Conservation (phyloP, 2,888 invertebrate genomes). For the Lysandra coridon region DNA sequence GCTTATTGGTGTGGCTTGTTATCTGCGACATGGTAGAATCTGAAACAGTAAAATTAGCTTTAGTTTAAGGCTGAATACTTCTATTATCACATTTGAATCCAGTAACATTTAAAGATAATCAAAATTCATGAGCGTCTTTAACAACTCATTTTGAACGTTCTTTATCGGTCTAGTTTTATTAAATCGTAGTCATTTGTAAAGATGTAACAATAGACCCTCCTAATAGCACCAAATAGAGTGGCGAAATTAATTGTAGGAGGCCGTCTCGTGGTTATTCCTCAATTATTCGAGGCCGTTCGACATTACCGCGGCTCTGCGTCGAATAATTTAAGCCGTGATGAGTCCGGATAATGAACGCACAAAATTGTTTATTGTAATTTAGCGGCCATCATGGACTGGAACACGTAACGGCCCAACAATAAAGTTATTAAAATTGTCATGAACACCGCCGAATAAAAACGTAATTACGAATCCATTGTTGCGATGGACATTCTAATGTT, state of each 20-base stretch:
- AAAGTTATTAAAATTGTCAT: constrained; percentile 66
- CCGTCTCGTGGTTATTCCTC: constrained; percentile 70
- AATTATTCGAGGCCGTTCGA: constrained; percentile 74
- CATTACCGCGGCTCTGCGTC: constrained; percentile 70
- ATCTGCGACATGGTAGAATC: constrained; percentile 36
- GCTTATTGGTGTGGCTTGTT: constrained; percentile 1
- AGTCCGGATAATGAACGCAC: constrained; percentile 71
- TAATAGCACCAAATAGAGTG: constrained; percentile 61
- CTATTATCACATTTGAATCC: neutral
- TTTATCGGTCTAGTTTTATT: constrained; percentile 24
- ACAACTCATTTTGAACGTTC: neutral
- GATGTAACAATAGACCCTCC: constrained; percentile 45
- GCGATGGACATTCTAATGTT: constrained; percentile 32
- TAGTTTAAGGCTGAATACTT: neutral
- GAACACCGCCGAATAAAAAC: constrained; percentile 50
- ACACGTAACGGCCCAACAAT: constrained; percentile 68
- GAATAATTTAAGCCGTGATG: constrained; percentile 75
- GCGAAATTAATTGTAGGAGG: constrained; percentile 71
- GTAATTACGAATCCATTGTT: constrained; percentile 46
- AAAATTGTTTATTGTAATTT: constrained; percentile 78
- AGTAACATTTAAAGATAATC: neutral
- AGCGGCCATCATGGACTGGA: constrained; percentile 64
- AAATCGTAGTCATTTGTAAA: constrained; percentile 36
- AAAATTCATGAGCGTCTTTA: neutral
- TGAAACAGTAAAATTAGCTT: constrained; percentile 34